phyloP scores from a whole-genome alignment of 2,113 vertebrate genomes.

The Centropus bengalensis region DNA sequence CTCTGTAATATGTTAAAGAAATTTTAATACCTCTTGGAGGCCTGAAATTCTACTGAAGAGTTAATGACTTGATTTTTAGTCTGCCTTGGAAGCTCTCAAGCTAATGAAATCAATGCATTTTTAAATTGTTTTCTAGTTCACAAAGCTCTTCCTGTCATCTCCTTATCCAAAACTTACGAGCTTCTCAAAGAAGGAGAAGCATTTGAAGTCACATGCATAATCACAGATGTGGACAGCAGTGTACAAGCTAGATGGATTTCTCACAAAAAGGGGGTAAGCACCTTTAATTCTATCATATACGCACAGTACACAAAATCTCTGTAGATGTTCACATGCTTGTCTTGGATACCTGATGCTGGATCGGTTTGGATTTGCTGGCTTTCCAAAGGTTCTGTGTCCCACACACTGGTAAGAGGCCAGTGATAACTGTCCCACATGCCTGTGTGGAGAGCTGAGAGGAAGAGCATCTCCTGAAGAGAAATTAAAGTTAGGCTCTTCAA shows the following conservation, averaged over 20 bases:
- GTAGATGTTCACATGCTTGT: background rate
- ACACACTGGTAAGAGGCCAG: background rate
- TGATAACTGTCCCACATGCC: fast-evolving
- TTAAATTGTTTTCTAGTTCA: conserved; percentile 81
- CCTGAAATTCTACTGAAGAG: conserved; percentile 39
- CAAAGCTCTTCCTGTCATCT: conserved; percentile 80
- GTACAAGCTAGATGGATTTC: conserved; percentile 84
- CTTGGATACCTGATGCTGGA: background rate
- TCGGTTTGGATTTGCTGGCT: background rate
- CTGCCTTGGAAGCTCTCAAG: background rate
- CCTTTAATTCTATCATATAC: background rate
- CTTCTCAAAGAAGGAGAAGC: conserved; percentile 85
- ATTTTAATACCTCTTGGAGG: background rate
- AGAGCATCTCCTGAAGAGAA: background rate
- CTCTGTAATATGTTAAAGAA: background rate
- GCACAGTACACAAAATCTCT: background rate
- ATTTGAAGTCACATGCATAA: conserved; percentile 85
- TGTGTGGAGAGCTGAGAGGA: background rate
- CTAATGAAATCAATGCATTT: conserved; percentile 36
- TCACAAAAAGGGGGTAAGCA: conserved; percentile 82
- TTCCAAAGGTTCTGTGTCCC: background rate
- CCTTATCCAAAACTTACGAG: conserved; percentile 78
- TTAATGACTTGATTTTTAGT: conserved; percentile 51
- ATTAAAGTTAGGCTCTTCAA: background rate
- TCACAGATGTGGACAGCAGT: conserved; percentile 87